phyloP scores from a whole-genome alignment of 2,888 invertebrate species.

The Hemicrepidius hirtus region DNA sequence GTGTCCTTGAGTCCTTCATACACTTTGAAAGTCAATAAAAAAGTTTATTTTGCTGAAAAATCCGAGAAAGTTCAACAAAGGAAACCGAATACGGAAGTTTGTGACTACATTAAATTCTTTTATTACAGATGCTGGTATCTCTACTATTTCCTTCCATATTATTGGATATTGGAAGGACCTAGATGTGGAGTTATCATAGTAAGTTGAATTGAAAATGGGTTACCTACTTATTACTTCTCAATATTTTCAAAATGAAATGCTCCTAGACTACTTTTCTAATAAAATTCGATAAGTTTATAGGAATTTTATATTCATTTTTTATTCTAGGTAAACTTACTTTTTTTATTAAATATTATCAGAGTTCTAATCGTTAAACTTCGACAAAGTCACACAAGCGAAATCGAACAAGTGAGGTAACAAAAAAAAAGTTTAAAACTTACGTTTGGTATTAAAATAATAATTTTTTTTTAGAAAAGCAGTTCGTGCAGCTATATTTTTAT shows the following conservation, averaged over 20 bases:
- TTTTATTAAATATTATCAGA: constrained; percentile 86
- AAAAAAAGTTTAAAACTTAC: constrained; percentile 11
- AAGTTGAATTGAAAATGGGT: constrained; percentile 67
- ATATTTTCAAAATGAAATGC: too few species aligned
- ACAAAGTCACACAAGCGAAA: constrained; percentile 83
- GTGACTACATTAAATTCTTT: constrained; percentile 1
- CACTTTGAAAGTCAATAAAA: too few species aligned
- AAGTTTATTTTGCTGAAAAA: neutral
- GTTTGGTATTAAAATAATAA: too few species aligned
- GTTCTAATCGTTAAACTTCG: constrained; percentile 85
- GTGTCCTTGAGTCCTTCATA: too few species aligned
- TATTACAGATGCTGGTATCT: constrained; percentile 85
- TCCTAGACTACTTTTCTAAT: too few species aligned
- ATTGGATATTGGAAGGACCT: constrained; percentile 95
- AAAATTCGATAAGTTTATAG: too few species aligned
- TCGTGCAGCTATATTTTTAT: constrained; percentile 84
- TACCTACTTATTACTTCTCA: too few species aligned
- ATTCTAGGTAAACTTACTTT: constrained; percentile 84
- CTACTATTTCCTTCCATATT: constrained; percentile 86
- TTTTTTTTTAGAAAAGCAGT: constrained; percentile 81
- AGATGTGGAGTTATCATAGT: constrained; percentile 87
- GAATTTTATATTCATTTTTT: constrained; percentile 29
- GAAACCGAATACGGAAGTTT: neutral
- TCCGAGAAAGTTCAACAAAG: neutral
- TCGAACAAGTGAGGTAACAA: constrained; percentile 80